phyloP scores from a whole-genome alignment of 2,113 vertebrate species.

The Myodes glareolus region DNA sequence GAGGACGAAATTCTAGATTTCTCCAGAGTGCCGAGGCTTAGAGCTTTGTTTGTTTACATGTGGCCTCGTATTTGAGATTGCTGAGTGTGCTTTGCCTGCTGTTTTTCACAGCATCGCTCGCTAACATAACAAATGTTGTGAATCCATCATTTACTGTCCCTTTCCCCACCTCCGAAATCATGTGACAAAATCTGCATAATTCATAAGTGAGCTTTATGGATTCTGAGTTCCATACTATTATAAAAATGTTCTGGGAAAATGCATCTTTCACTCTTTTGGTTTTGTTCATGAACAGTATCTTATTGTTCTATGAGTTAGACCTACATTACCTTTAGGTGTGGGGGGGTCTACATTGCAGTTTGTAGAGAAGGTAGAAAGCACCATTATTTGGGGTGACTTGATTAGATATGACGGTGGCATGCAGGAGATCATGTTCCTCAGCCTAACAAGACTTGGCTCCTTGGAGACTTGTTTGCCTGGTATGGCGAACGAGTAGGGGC shows the following conservation, averaged over 20 bases:
- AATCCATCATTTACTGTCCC: neutral
- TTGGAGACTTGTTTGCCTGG: neutral
- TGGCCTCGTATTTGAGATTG: neutral
- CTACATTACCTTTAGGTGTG: neutral
- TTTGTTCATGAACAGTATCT: neutral
- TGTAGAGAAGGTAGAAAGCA: neutral
- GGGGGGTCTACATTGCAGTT: neutral
- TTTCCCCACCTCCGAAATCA: neutral
- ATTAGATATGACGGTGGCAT: neutral
- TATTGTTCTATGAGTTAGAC: neutral
- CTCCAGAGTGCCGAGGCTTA: neutral
- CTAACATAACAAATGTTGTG: neutral
- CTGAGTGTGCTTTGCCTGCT: neutral
- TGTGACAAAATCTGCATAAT: neutral
- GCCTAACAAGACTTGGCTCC: neutral
- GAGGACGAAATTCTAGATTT: neutral
- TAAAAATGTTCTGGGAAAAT: conserved; percentile 3
- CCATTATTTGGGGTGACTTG: neutral
- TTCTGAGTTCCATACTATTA: neutral
- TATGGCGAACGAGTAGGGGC: neutral
- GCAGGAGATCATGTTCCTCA: neutral
- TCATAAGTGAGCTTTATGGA: neutral
- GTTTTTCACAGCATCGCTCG: neutral
- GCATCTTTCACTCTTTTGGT: neutral
- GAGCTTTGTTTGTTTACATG: neutral